phyloP scores from a whole-genome alignment of 1,140 invertebrate species.

The Wasmannia auropunctata region DNA sequence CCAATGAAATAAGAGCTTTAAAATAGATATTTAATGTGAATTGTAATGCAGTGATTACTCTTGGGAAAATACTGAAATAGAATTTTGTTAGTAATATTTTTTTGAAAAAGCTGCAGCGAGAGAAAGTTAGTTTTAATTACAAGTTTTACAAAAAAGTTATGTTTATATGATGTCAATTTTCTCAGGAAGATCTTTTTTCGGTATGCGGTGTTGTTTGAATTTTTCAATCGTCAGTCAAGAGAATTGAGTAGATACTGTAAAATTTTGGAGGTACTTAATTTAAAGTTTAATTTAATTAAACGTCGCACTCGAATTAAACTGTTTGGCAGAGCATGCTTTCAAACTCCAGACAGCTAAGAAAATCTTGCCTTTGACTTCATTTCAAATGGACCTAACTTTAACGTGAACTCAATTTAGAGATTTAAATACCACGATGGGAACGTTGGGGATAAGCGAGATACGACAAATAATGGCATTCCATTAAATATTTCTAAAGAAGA shows the following conservation, averaged over 20 bases:
- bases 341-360: background rate
- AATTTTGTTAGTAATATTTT: background rate
- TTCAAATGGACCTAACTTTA: conserved; percentile 51
- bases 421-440: conserved; percentile 19
- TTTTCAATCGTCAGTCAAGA: background rate
- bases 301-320: conserved; percentile 40
- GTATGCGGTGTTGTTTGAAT: background rate
- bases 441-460: background rate
- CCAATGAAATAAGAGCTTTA: background rate
- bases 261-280: conserved; percentile 24
- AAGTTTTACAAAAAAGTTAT: background rate
- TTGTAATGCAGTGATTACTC: background rate
- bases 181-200: background rate
- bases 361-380: conserved; percentile 47
- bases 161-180: background rate
- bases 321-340: conserved; percentile 18
- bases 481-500: conserved; percentile 40
- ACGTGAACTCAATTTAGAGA: conserved; percentile 50
- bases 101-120: background rate
- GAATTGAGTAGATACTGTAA: background rate
- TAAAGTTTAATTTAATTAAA: conserved; percentile 41
- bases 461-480: conserved; percentile 14
- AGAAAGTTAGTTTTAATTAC: background rate
- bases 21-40: background rate
- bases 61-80: background rate